Conservation (phyloP, 2,888 invertebrate species). For the Latrodectus elegans region DNA sequence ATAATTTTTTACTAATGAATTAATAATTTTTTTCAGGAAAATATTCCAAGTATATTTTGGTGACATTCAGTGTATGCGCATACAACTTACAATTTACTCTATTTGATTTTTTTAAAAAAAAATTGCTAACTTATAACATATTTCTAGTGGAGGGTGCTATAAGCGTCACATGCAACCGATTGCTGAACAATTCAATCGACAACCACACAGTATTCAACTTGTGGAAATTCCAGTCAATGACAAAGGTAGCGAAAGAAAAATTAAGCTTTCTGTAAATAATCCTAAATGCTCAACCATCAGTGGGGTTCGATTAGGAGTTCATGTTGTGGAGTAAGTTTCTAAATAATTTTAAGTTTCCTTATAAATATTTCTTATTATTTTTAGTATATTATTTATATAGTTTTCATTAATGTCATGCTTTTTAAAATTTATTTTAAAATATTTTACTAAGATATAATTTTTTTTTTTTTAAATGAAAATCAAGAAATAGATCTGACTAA, state of each 20-base stretch:
- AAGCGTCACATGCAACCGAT: conserved; percentile 82
- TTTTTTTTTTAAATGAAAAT: no score
- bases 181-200: conserved; percentile 76
- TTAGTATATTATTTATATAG: neutral
- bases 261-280: conserved; percentile 80
- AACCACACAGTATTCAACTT: conserved; percentile 87
- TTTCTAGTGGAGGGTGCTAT: conserved; percentile 84
- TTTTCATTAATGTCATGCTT: no score
- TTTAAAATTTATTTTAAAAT: no score
- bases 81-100: no score
- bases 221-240: conserved; percentile 84
- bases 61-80: no score
- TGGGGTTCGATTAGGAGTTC: conserved; percentile 79
- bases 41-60: no score
- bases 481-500: no score
- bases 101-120: neutral
- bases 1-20: no score
- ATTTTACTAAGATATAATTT: no score
- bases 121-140: neutral
- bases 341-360: neutral
- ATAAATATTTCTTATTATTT: neutral
- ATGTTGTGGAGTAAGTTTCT: conserved; percentile 78
- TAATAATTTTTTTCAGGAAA: no score
- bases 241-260: conserved; percentile 77
- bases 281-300: conserved; percentile 76